Conservation (phyloP, 2,888 invertebrate genomes). For the Cerastoderma edule region DNA sequence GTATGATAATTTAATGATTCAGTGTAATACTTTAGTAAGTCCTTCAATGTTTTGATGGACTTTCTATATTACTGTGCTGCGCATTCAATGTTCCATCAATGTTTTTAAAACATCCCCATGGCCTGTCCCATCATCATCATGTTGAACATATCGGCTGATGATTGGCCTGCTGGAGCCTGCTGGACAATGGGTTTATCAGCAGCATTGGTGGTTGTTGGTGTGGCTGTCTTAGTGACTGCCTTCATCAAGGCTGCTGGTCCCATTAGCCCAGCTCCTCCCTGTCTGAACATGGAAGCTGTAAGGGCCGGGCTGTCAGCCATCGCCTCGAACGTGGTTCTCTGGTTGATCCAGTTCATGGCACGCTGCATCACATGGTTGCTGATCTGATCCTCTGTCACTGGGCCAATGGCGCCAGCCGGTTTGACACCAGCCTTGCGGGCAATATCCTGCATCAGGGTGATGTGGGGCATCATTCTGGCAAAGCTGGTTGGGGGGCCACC, state of each 20-base stretch:
- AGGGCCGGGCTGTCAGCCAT: constrained; percentile 36
- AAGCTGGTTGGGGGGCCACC: constrained; percentile 35
- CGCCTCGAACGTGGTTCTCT: constrained; percentile 29
- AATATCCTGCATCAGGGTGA: constrained; percentile 41
- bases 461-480: constrained; percentile 32
- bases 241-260: neutral
- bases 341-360: constrained; percentile 40
- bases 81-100: too few species aligned
- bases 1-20: too few species aligned
- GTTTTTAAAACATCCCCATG: constrained; percentile 18
- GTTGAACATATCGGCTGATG: constrained; percentile 4
- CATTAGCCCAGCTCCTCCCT: neutral
- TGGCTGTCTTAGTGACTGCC: constrained; percentile 1
- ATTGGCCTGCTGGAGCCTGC: neutral
- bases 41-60: too few species aligned
- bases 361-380: constrained; percentile 40
- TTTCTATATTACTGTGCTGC: too few species aligned
- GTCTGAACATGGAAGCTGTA: constrained; percentile 3
- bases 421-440: constrained; percentile 32
- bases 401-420: constrained; percentile 39
- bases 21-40: too few species aligned
- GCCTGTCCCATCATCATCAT: constrained; percentile 22
- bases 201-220: too few species aligned
- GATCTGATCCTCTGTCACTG: constrained; percentile 35
- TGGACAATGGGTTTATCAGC: too few species aligned